These are phyloP conservation scores for Liparis tanakae DNA, from an alignment of 2,797 vertebrate species.

Conservation along the genomic window DNA sequence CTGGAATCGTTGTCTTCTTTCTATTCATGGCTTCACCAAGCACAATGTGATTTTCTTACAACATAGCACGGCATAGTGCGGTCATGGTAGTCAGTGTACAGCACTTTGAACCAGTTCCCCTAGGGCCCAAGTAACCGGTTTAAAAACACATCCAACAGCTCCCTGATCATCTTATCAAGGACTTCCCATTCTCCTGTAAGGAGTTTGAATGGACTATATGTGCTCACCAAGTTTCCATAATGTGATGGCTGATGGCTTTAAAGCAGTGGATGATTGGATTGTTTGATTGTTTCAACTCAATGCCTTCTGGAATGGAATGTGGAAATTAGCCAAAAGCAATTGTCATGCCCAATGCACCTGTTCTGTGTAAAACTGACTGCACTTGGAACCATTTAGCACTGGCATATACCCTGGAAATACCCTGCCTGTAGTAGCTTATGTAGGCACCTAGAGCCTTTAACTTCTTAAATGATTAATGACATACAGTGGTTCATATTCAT, in stretches of 20 bases:
- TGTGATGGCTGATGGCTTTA: neutral
- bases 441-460: neutral
- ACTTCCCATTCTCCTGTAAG: constrained; percentile 1
- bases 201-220: neutral
- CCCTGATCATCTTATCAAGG: neutral
- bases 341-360: neutral
- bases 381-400: neutral
- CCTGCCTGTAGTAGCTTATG: neutral
- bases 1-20: neutral
- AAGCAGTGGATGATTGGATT: neutral
- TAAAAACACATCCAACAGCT: neutral
- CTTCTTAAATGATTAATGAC: neutral
- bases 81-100: neutral
- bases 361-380: neutral
- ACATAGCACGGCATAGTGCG: neutral
- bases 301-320: neutral
- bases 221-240: neutral
- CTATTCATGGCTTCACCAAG: neutral
- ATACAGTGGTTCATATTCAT: neutral
- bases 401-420: neutral
- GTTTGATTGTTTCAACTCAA: constrained; percentile 4
- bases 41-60: neutral
- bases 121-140: neutral
- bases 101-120: neutral
- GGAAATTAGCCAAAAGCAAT: neutral